Base-by-base conservation (phyloP, 2,113 vertebrate species). In the Malurus elegans region DNA sequence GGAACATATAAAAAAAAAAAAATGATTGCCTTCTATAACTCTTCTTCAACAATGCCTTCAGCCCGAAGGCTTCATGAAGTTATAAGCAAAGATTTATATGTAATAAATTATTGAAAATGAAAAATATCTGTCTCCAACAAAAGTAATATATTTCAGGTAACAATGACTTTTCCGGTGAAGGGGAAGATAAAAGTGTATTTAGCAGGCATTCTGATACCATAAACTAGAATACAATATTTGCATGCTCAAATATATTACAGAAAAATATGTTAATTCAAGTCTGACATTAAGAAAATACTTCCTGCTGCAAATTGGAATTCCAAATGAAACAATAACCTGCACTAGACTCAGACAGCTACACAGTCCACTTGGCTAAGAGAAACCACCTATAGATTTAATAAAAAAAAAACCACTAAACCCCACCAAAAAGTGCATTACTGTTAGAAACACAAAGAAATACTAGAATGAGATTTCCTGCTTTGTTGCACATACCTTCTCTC, bases 81-180 rank as follows among this genome's bases (percentile, higher is more conserved):
- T 97, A 93, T 89, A 97, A 98, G 84, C 90, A 96, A 93, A 97
- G 94, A 98, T 97, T 98, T 97, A 97, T 97, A 97, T 50, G 96
- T 91, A 96, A 97, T 97, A 95, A 89, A 97, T 97, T 96, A 98
- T 85, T 98, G 94, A 94, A 94, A 97, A 97, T 86, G 76, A 97
- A 95, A 88, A 93, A 79, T 88, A 65, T 79, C 97, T 95, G 92
- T 95, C 96, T 97, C 78, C 80, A 95, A 95, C 95, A 84, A 71
- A 92, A 94, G 88, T 53, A 93, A 82, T 93, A 92, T 91, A 96
- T 97, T 97, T 97, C 80, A 78, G 61, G 48, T 91, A 96, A 96
- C 94, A 97, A 93, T 91, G 94, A 90, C 56, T 92, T 96, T 96
- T 62, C 78, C 20, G 93, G 76, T 45, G 65, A 97, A 85, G 88